Base-by-base conservation (phyloP, 53 echinoderm and acorn worm genomes). In the Holothuria scabra region DNA sequence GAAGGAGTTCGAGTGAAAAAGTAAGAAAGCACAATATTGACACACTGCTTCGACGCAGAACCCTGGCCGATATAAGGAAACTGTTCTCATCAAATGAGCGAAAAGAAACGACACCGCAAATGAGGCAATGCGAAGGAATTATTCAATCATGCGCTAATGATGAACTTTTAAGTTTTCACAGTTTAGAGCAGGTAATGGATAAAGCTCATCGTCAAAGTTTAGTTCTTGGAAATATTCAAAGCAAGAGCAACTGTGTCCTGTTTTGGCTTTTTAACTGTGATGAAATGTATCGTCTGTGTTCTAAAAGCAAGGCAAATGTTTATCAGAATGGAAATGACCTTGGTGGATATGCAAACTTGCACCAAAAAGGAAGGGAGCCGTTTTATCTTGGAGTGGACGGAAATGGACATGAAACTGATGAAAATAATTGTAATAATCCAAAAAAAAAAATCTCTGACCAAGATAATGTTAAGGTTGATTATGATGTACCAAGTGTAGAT, bases 1-100 rank as follows among this genome's bases (percentile, higher is more conserved):
- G 90, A 14, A 92, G 94, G 59, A 97, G 94, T 74, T 65, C 63
- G 32, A 94, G 97, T 74, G 89, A 87, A 41, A 75, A 72, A 31
- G 32, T 97, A 46, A 84, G 94, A 48, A 31, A 84, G 14, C 81
- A 59, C 44, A 96, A 93, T 70, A 82, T 96, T 1, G 92, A 85
- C 21, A 24, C 46, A 25, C 13, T 94, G 10, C 82, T 79, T 2
- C 87, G 87, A 28, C 82, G 90, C 25, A 85, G 86, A 88, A 61
- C 18, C 0, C 18, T 52, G 84, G 24, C 86, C 84, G 21, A 66
- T 20, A 26, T 90, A 28, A 66, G 68, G 12, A 66, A 28, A 7
- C 69, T 84, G 67, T 41, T 89, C n/a, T 41, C 29, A 86, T 8
- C 46, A 23, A 90, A 87, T n/a, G 67, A 84, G 65, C 59, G 81